Percentiles rank a stretch among this genome's conserved stretches.
These are phyloP conservation scores for Popillia japonica DNA, from an alignment of 1,140 invertebrate genomes.

Conservation along the genomic window DNA sequence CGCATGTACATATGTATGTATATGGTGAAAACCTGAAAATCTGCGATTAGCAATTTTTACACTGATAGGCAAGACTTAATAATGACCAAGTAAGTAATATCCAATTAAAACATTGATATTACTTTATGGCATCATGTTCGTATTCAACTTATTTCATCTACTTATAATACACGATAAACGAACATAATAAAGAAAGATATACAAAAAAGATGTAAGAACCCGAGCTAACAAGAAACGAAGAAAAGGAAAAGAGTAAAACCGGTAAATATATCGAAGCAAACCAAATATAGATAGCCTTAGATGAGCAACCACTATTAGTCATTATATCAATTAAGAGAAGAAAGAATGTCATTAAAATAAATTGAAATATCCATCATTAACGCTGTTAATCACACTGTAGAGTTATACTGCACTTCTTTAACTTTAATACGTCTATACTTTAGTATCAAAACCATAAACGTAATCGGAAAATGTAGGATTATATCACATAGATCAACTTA, in stretches of 20 bases:
- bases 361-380: conserved; percentile 50
- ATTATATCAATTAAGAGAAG: conserved; percentile 49
- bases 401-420: not conserved
- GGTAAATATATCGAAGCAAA: conserved; percentile 32
- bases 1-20: conserved; percentile 33
- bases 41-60: conserved; percentile 43
- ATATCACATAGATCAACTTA: not conserved
- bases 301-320: conserved; percentile 44
- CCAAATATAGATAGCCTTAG: conserved; percentile 48
- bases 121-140: conserved; percentile 41
- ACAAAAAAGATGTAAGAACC: not conserved
- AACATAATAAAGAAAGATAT: conserved; percentile 5
- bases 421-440: not conserved
- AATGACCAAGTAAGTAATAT: conserved; percentile 29
- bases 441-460: not conserved
- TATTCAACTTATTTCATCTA: conserved; percentile 39
- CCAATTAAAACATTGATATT: conserved; percentile 45
- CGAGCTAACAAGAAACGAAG: not conserved
- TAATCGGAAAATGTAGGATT: not conserved
- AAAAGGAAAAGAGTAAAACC: conserved; percentile 15
- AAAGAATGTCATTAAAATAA: conserved; percentile 49
- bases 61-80: conserved; percentile 41
- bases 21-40: conserved; percentile 42
- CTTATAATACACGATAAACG: conserved; percentile 42
- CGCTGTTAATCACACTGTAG: conserved; percentile 44